These are phyloP conservation scores for Bombus balteatus DNA, from an alignment of 1,140 invertebrate species.

Conservation along the genomic window DNA sequence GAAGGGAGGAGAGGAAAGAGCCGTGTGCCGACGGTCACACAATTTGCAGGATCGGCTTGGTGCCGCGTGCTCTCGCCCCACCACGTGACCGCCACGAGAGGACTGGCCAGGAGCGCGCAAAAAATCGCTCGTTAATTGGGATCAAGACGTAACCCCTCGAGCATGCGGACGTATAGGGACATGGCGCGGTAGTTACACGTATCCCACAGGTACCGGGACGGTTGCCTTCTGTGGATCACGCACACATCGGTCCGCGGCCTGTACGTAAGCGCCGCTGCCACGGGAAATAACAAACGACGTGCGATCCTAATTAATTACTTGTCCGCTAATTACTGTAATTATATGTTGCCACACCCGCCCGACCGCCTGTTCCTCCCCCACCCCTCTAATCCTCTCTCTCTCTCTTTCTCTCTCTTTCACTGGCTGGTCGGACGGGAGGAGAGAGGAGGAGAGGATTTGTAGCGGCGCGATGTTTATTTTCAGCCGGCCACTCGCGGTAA, in stretches of 20 bases:
- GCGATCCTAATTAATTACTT: constrained; percentile 78
- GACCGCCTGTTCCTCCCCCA: constrained; percentile 26
- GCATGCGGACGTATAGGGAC: constrained; percentile 63
- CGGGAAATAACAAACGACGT: constrained; percentile 76
- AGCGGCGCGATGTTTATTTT: constrained; percentile 43
- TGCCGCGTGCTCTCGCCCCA: constrained; percentile 17
- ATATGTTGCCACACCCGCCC: constrained; percentile 71
- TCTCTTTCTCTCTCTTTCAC: background rate
- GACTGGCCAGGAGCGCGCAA: constrained; percentile 45
- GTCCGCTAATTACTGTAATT: constrained; percentile 74
- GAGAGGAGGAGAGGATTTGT: constrained; percentile 25
- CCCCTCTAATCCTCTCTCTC: background rate
- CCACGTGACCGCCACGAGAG: background rate
- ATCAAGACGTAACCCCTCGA: constrained; percentile 70
- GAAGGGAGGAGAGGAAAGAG: background rate
- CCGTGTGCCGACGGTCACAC: constrained; percentile 18
- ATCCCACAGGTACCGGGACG: constrained; percentile 62
- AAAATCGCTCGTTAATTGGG: constrained; percentile 72
- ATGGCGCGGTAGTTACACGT: constrained; percentile 65
- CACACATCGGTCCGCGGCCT: background rate
- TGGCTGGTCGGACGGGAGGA: background rate
- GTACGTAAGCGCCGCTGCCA: constrained; percentile 50
- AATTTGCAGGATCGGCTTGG: constrained; percentile 60
- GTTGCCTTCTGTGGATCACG: constrained; percentile 48
- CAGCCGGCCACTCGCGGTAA: constrained; percentile 36